These are phyloP conservation scores for Merodon equestris DNA, from an alignment of 2,888 invertebrate species.

Conservation along the genomic window DNA sequence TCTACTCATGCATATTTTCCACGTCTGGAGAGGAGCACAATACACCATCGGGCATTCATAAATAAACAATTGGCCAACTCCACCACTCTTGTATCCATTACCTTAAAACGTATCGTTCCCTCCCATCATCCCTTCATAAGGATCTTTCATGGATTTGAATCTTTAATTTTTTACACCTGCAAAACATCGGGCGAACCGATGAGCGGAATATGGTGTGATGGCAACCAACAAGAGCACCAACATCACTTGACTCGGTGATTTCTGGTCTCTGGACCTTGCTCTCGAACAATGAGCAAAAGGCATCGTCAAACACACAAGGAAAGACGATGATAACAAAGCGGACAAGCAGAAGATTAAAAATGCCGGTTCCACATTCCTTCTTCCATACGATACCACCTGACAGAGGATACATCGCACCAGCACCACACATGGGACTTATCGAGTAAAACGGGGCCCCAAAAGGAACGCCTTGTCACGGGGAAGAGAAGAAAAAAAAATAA, in stretches of 20 bases:
- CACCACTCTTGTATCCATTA: neutral
- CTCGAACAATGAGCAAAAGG: conserved; percentile 8
- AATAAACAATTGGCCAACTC: conserved; percentile 4
- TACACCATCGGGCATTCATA: neutral
- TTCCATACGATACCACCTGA: conserved; percentile 15
- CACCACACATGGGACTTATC: no score
- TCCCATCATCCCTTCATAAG: neutral
- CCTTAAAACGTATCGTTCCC: neutral
- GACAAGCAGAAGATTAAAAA: conserved; percentile 24
- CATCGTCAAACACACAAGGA: conserved; percentile 24
- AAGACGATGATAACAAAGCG: conserved; percentile 28
- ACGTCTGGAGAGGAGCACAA: no score
- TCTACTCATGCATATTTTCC: no score
- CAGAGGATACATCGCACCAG: conserved; percentile 17
- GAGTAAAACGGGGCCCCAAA: conserved; percentile 8
- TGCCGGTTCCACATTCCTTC: conserved; percentile 59
- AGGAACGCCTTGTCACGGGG: neutral
- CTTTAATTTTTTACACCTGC: conserved; percentile 14
- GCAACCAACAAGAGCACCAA: conserved; percentile 18
- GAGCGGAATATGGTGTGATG: conserved; percentile 1
- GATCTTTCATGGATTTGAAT: conserved; percentile 5
- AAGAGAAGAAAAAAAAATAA: conserved; percentile 16
- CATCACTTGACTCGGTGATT: conserved; percentile 54
- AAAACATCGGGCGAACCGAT: neutral
- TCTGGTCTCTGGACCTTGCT: conserved; percentile 28